A percentile compares a stretch with the other conserved stretches of the same genome.
Conservation (phyloP, 2,113 vertebrate genomes). For the Tetrao urogallus region DNA sequence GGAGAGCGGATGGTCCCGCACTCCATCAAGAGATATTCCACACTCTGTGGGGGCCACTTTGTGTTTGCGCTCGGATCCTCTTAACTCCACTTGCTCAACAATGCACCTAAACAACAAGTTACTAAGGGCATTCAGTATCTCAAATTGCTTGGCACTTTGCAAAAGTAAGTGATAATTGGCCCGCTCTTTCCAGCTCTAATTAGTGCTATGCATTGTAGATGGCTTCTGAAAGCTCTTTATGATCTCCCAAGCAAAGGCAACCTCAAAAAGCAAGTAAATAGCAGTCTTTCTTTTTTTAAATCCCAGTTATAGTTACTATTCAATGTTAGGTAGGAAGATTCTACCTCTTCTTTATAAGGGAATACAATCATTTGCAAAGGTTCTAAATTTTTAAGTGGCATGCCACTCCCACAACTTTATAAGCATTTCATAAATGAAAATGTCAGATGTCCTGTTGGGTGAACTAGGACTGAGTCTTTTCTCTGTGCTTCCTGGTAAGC, state of each 20-base stretch:
- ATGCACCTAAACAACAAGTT: fast-evolving
- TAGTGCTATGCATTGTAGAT: not conserved
- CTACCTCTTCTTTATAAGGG: not conserved
- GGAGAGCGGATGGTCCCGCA: not conserved
- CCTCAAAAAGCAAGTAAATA: not conserved
- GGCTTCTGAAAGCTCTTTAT: not conserved
- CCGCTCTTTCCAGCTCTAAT: not conserved
- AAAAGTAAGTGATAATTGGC: not conserved
- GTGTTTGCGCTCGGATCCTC: fast-evolving
- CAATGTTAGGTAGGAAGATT: not conserved
- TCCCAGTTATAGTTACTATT: not conserved
- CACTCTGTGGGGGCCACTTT: no score
- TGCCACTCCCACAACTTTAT: not conserved
- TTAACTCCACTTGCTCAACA: fast-evolving
- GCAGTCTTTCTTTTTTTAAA: not conserved
- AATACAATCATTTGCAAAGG: not conserved
- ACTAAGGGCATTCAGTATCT: not conserved
- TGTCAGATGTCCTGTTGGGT: not conserved
- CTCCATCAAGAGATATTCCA: not conserved
- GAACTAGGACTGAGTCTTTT: not conserved
- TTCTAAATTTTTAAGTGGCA: not conserved
- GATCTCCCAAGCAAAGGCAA: not conserved
- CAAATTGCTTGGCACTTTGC: not conserved
- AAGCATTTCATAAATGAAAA: not conserved
- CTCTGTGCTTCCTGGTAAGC: not conserved